Evolutionary conservation across 2,797 vertebrate species (phyloP).

Genomic region (Malurus leucopterus): DNA sequence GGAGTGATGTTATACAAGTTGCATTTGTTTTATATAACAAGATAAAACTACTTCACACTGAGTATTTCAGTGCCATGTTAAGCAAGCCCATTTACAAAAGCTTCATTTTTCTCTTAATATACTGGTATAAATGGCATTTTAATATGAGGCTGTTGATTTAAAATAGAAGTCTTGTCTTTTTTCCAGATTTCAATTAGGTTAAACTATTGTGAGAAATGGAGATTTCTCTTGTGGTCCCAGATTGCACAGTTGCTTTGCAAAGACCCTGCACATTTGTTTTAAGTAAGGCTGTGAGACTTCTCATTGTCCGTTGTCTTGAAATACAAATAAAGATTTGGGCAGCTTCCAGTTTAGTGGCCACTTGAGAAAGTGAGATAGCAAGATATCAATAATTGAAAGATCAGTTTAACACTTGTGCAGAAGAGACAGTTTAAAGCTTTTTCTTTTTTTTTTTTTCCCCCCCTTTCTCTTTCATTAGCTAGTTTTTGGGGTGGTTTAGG

Average conservation of each 20-base stretch:
- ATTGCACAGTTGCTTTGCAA: not conserved
- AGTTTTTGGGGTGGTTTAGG: not conserved
- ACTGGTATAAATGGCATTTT: not conserved
- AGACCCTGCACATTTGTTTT: not conserved
- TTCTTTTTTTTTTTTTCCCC: not conserved
- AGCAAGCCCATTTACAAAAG: conserved; percentile 1
- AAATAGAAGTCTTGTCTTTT: not conserved
- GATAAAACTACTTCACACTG: conserved; percentile 8
- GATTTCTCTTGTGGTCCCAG: not conserved
- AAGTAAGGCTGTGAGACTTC: not conserved
- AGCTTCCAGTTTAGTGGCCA: not conserved
- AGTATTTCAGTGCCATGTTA: conserved; percentile 47
- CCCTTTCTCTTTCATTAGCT: not conserved
- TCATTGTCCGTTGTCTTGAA: not conserved
- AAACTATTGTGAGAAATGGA: not conserved
- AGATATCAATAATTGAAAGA: not conserved
- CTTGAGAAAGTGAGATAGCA: not conserved
- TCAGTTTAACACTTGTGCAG: not conserved
- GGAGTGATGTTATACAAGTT: not conserved
- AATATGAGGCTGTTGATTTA: not conserved
- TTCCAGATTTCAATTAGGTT: not conserved
- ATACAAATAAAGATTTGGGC: not conserved
- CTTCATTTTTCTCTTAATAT: conserved; percentile 55
- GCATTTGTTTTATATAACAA: conserved; percentile 33
- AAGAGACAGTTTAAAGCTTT: not conserved